Evolutionary conservation across 1,140 invertebrate species (phyloP), one percentile per base, ranked within the genome.

Genomic region (Carposina sasakii): DNA sequence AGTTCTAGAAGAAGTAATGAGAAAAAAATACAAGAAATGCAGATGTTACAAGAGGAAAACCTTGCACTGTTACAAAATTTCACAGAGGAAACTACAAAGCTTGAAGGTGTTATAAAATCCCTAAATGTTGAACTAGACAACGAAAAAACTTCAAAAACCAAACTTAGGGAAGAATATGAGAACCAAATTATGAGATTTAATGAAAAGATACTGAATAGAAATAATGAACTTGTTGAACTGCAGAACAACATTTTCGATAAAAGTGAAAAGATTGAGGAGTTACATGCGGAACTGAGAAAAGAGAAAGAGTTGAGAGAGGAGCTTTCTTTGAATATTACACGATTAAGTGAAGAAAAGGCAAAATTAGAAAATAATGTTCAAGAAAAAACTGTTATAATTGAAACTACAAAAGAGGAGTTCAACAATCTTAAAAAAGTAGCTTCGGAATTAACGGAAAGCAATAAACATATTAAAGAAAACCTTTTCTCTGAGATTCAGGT

Each of bases 151-250:
- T 55, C 61, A 4, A 73, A 71, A 52, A 28, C 54, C 10, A 74
- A 67, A 48, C 62, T 76, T 36, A 76, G 64, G 52, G 76, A 83
- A 20, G 64, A 77, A n/a, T 78, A 71, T 48, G 76, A 81, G 21
- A 75, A 62, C 44, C 61, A 69, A 42, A 60, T 78, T 24, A 83
- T 81, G 77, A 75, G 72, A 49, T 48, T 83, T 12, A 81, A 79
- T 36, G 77, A 81, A 57, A 83, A 81, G 55, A 56, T 81, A 6
- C 52, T 75, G 3, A 81, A 81, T 22, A 73, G 76, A 45, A 83
- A 78, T 52, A 81, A 83, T 63, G 77, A 83, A 53, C 51, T 83
- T 15, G 71, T 81, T 28, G 79, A 81, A 49, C 31, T 83, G 21
- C 79, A 79, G 59, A 77, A 83, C 48, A 81, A 72, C 52, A 59